Evolutionary conservation across 2,797 vertebrate genomes (phyloP).

Genomic region (Lophura swinhoii): DNA sequence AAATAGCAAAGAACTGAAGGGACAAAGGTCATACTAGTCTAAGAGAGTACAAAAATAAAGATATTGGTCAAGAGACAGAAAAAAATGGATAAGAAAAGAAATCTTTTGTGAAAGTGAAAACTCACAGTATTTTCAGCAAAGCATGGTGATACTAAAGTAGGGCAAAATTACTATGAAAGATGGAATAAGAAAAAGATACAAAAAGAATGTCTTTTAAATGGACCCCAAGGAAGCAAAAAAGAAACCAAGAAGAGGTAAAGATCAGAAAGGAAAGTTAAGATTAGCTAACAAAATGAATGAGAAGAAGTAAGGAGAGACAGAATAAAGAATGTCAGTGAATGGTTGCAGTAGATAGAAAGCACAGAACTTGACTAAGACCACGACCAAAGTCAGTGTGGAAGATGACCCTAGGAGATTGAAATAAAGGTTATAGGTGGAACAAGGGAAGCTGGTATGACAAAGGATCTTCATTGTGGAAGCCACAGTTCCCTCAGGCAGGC

Average conservation of each 20-base stretch:
- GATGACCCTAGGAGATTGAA: background rate
- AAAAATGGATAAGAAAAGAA: background rate
- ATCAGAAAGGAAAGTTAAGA: background rate
- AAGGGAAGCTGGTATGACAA: background rate
- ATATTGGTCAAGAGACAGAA: background rate
- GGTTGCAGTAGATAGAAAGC: background rate
- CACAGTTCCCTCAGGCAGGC: background rate
- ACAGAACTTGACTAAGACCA: background rate
- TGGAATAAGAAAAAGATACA: background rate
- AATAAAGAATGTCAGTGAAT: background rate
- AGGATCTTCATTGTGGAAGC: background rate
- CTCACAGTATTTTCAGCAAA: background rate
- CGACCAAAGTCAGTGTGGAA: background rate
- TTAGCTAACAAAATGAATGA: background rate
- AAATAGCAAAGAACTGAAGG: slow-evolving; percentile 35
- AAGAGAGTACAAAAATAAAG: slow-evolving; percentile 30
- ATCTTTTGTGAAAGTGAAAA: background rate
- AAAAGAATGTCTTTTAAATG: background rate
- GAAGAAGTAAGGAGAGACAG: background rate
- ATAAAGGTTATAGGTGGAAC: background rate
- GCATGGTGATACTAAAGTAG: background rate
- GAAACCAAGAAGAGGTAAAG: background rate
- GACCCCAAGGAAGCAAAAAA: background rate
- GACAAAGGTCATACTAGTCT: slow-evolving; percentile 19
- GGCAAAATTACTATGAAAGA: background rate